These are phyloP conservation scores for Eledona agricola DNA, from an alignment of 2,888 invertebrate genomes.

Conservation along the genomic window DNA sequence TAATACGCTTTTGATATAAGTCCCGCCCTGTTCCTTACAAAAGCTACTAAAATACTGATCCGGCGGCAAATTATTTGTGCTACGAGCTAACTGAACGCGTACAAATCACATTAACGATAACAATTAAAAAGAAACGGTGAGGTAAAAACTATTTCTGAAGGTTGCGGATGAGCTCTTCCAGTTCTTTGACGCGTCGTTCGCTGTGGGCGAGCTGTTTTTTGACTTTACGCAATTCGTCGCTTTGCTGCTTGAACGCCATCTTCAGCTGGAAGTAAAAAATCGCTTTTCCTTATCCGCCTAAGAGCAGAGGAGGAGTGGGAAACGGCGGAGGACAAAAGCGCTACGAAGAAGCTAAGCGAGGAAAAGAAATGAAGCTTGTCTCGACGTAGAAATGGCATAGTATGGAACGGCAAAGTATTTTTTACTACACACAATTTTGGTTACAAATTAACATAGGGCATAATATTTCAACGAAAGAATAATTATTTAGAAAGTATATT, in stretches of 20 bases:
- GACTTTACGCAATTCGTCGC: conserved; percentile 80
- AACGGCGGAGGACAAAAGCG: too few species aligned
- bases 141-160: conserved; percentile 63
- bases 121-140: conserved; percentile 3
- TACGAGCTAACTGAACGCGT: conserved; percentile 5
- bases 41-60: conserved; percentile 33
- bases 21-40: conserved; percentile 9
- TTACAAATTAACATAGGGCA: too few species aligned
- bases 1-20: conserved; percentile 1
- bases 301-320: too few species aligned
- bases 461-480: too few species aligned
- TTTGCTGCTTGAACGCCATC: conserved; percentile 79
- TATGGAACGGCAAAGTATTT: too few species aligned
- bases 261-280: conserved; percentile 69
- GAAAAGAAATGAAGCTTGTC: too few species aligned
- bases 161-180: conserved; percentile 78
- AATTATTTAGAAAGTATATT: too few species aligned
- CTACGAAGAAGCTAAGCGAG: too few species aligned
- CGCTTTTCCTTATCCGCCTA: too few species aligned
- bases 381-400: too few species aligned
- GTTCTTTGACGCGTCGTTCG: conserved; percentile 80
- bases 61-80: conserved; percentile 23
- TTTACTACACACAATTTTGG: too few species aligned
- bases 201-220: conserved; percentile 81
- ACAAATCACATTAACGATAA: conserved; percentile 24